Conservation (phyloP, 2,888 invertebrate species). For the Agapostemon virescens region DNA sequence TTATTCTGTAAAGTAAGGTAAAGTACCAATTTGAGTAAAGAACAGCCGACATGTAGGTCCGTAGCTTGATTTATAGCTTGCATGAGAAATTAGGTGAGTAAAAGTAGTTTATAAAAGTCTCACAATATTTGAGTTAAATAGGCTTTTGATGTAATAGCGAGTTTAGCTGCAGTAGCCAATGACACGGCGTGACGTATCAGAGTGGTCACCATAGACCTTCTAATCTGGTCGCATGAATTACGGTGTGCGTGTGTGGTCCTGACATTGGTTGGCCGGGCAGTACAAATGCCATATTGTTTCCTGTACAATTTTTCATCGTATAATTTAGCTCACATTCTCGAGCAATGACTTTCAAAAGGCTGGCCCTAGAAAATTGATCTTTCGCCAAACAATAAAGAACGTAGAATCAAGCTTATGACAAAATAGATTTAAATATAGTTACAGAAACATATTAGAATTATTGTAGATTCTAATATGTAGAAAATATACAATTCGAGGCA, state of each 20-base stretch:
- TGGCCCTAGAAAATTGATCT: not conserved
- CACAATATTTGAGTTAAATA: not conserved
- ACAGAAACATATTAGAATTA: too few species aligned
- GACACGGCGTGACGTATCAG: constrained; percentile 1
- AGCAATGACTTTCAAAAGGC: not conserved
- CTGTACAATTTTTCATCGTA: not conserved
- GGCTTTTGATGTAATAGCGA: not conserved
- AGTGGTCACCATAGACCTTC: not conserved
- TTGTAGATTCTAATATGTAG: not conserved
- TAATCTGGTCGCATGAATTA: constrained; percentile 7
- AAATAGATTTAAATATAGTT: not conserved
- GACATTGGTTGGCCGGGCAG: not conserved
- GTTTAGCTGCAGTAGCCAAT: not conserved
- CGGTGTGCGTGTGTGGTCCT: constrained; percentile 2
- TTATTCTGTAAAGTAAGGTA: not conserved
- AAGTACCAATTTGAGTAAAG: not conserved
- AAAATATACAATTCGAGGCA: too few species aligned
- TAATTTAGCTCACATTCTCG: not conserved
- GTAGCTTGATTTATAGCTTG: not conserved
- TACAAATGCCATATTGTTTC: constrained; percentile 6
- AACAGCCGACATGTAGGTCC: not conserved
- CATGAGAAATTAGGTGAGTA: not conserved
- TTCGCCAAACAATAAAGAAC: not conserved
- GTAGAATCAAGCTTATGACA: not conserved
- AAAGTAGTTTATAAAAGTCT: constrained; percentile 3